phyloP scores from a whole-genome alignment of 2,797 vertebrate genomes.

The Limosa lapponica region DNA sequence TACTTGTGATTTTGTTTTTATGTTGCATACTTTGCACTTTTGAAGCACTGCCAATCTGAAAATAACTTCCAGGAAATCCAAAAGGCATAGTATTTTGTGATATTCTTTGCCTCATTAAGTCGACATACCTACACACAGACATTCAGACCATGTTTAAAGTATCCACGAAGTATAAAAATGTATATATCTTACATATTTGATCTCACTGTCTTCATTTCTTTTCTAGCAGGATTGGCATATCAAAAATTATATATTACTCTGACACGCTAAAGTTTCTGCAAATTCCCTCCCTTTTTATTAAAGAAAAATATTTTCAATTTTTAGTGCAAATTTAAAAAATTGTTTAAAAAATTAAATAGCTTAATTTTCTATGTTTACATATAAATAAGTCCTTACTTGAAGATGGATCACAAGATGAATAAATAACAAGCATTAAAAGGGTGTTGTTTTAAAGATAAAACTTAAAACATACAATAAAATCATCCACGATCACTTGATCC shows the following conservation, averaged over 20 bases:
- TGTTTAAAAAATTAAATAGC: neutral
- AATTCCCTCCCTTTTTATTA: neutral
- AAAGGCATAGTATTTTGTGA: neutral
- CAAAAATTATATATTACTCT: neutral
- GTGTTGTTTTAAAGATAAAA: neutral
- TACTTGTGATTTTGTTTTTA: neutral
- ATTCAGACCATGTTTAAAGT: neutral
- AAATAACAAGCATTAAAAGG: neutral
- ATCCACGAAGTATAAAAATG: neutral
- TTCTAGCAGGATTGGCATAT: neutral
- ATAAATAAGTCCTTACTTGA: neutral
- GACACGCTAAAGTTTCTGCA: neutral
- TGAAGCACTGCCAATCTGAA: neutral
- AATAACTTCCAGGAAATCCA: neutral
- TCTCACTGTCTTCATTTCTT: neutral
- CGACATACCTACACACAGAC: neutral
- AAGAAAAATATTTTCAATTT: neutral
- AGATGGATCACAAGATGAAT: neutral
- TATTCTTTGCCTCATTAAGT: neutral
- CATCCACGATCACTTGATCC: neutral
- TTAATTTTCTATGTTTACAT: neutral
- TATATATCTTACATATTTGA: rapidly evolving
- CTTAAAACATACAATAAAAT: neutral
- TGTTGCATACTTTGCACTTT: neutral
- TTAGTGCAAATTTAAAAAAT: neutral